These are phyloP conservation scores for Alsophila aescularia DNA, from an alignment of 2,888 invertebrate species.

Conservation along the genomic window DNA sequence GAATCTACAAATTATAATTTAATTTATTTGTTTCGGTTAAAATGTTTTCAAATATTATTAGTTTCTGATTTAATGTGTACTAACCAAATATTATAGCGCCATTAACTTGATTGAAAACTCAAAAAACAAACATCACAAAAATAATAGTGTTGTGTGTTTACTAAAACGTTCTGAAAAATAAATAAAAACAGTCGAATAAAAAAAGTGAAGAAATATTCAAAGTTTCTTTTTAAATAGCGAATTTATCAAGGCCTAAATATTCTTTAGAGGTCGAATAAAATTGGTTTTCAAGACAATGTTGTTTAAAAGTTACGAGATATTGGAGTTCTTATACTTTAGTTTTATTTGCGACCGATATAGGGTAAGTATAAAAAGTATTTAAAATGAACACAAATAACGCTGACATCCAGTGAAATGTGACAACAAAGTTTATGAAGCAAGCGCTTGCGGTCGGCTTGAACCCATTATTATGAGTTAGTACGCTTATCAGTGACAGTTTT, in stretches of 20 bases:
- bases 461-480: conserved; percentile 65
- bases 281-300: no score
- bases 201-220: no score
- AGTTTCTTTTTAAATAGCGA: no score
- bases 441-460: conserved; percentile 30
- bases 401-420: conserved; percentile 22
- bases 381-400: conserved; percentile 36
- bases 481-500: conserved; percentile 65
- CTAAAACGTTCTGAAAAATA: background rate
- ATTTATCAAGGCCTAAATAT: no score
- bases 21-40: no score
- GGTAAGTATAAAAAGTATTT: background rate
- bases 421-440: conserved; percentile 26
- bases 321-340: background rate
- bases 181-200: background rate
- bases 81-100: no score
- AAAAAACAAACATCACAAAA: conserved; percentile 11
- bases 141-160: conserved; percentile 20
- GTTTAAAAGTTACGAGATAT: background rate
- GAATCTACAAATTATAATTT: no score
- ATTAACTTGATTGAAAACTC: no score
- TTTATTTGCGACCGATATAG: background rate
- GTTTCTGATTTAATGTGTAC: no score
- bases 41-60: no score
- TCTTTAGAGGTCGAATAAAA: background rate